Percentiles rank a stretch among this genome's conserved stretches.
Conservation (phyloP, 2,888 invertebrate species). For the Homarus gammarus region DNA sequence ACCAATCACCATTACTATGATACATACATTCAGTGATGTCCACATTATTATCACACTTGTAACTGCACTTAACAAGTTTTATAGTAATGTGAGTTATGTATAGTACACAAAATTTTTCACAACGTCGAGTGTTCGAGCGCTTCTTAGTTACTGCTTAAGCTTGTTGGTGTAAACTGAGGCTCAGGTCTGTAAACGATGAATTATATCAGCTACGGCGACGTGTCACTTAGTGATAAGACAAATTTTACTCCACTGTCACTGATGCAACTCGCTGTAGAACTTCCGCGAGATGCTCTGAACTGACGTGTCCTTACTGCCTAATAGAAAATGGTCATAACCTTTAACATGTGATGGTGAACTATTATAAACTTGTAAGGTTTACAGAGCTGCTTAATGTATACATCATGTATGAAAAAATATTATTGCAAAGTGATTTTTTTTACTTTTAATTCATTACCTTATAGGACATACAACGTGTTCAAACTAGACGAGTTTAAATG, state of each 20-base stretch:
- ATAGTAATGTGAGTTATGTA: background rate
- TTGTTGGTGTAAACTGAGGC: background rate
- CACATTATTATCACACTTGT: background rate
- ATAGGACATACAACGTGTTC: too few species aligned
- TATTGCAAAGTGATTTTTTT: too few species aligned
- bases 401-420: too few species aligned
- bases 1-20: conserved; percentile 1
- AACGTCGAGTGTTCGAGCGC: background rate
- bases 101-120: too few species aligned
- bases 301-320: conserved; percentile 9
- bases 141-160: background rate
- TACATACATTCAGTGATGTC: background rate
- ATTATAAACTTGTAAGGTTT: background rate
- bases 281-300: background rate
- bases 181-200: too few species aligned
- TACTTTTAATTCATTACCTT: too few species aligned
- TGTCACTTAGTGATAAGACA: background rate
- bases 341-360: background rate
- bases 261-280: background rate
- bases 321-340: background rate
- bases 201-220: conserved; percentile 2
- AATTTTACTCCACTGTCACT: background rate
- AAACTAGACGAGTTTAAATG: too few species aligned
- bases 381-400: background rate
- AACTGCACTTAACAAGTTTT: background rate